Percentiles rank a stretch among this genome's conserved stretches.
Evolutionary conservation across 2,797 vertebrate species (phyloP).

Genomic region (Acanthis flammea): DNA sequence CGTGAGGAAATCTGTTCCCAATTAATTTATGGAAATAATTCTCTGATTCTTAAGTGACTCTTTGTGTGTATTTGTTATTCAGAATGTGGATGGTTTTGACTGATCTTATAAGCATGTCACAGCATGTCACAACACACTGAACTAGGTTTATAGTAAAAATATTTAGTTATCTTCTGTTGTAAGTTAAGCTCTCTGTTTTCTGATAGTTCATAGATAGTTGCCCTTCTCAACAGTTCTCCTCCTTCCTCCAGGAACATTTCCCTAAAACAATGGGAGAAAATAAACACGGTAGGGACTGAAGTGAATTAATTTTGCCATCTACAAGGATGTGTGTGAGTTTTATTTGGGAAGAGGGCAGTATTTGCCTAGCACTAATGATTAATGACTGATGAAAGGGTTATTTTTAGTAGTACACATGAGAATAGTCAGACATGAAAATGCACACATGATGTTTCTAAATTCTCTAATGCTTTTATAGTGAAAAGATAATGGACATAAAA

Average conservation of each 20-base stretch:
- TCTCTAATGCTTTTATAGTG: not conserved
- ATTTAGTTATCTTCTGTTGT: not conserved
- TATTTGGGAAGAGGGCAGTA: not conserved
- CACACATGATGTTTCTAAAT: not conserved
- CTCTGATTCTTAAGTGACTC: constrained; percentile 13
- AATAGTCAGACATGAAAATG: not conserved
- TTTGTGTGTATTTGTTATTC: constrained; percentile 24
- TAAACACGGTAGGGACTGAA: not conserved
- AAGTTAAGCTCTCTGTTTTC: not conserved
- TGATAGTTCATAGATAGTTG: not conserved
- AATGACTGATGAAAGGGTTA: not conserved
- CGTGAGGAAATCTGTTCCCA: constrained; percentile 12
- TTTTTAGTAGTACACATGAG: not conserved
- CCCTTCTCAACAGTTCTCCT: not conserved
- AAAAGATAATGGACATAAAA: constrained; percentile 10
- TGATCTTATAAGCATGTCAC: not conserved
- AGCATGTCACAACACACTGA: not conserved
- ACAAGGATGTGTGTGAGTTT: not conserved
- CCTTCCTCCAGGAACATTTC: not conserved
- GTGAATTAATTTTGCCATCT: not conserved
- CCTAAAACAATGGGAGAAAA: not conserved
- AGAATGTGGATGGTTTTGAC: constrained; percentile 33
- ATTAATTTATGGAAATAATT: constrained; percentile 62
- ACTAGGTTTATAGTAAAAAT: not conserved
- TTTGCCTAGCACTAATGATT: not conserved